A percentile compares a stretch with the other conserved stretches of the same genome.
Evolutionary conservation across 2,113 vertebrate species (phyloP).

Genomic region (Oceanodroma tethys): DNA sequence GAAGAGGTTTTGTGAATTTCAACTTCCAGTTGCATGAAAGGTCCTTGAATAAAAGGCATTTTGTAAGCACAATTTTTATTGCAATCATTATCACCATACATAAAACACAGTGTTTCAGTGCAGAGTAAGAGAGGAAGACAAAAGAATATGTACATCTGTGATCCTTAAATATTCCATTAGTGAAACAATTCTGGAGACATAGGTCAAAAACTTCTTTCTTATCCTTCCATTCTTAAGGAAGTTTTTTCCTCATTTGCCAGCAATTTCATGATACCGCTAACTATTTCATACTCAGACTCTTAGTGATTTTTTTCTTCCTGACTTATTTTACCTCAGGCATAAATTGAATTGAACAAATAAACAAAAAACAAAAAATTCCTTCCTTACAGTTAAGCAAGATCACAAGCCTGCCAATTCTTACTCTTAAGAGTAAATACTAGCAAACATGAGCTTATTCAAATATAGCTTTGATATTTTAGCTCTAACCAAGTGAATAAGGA

Average conservation of each 20-base stretch:
- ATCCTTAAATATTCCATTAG: background rate
- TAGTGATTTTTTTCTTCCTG: background rate
- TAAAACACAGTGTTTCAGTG: background rate
- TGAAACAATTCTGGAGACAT: background rate
- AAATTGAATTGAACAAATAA: background rate
- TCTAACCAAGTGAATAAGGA: background rate
- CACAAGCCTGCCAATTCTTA: background rate
- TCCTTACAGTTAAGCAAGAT: background rate
- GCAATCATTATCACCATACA: background rate
- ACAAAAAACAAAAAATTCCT: background rate
- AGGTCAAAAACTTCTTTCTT: background rate
- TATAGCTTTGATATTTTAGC: background rate
- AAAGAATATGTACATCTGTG: background rate
- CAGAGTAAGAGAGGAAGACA: background rate
- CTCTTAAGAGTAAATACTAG: background rate
- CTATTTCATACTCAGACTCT: background rate
- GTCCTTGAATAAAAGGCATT: background rate
- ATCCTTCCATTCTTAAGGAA: background rate
- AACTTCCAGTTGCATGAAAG: background rate
- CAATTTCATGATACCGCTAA: background rate
- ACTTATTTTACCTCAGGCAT: constrained; percentile 35
- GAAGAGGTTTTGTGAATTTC: background rate
- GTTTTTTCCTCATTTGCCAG: constrained; percentile 1
- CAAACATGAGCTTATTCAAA: background rate
- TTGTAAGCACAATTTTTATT: background rate